phyloP scores from a whole-genome alignment of 2,888 invertebrate genomes.

The Platycheirus rosarum region DNA sequence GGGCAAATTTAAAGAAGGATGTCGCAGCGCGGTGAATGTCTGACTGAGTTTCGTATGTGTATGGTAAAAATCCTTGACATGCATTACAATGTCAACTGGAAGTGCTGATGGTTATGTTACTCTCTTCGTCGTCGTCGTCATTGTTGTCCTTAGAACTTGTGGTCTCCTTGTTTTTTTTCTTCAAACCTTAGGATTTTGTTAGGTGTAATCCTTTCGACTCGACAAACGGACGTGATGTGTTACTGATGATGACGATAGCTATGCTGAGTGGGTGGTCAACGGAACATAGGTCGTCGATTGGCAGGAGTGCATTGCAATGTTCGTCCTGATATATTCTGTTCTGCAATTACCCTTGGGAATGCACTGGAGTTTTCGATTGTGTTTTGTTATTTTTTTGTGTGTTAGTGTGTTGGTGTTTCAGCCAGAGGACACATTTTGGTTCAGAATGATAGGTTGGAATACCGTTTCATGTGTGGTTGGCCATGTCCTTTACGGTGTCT shows the following conservation, averaged over 20 bases:
- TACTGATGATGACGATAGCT: constrained; percentile 65
- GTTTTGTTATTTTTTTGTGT: constrained; percentile 24
- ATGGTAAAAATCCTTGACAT: constrained; percentile 76
- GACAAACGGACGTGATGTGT: constrained; percentile 71
- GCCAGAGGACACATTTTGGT: background rate
- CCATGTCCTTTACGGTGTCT: constrained; percentile 57
- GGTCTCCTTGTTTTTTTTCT: constrained; percentile 27
- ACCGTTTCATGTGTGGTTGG: constrained; percentile 49
- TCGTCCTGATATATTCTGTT: constrained; percentile 54
- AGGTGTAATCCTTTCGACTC: constrained; percentile 71
- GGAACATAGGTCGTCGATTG: background rate
- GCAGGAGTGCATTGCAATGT: constrained; percentile 26
- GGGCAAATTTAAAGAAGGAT: constrained; percentile 51
- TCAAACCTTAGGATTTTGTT: constrained; percentile 42
- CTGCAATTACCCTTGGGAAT: constrained; percentile 57
- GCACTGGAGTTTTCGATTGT: constrained; percentile 61
- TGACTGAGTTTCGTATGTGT: constrained; percentile 43
- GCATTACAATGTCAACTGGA: constrained; percentile 76
- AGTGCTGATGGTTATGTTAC: constrained; percentile 76
- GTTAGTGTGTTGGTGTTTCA: background rate
- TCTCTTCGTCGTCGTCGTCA: constrained; percentile 43
- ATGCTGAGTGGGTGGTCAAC: constrained; percentile 20
- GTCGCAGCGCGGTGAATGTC: constrained; percentile 59
- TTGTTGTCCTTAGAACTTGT: constrained; percentile 30
- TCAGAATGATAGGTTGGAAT: constrained; percentile 12